A percentile compares a stretch with the other conserved stretches of the same genome.
Conservation (phyloP, 2,888 invertebrate species). For the Drosophila sordidula region DNA sequence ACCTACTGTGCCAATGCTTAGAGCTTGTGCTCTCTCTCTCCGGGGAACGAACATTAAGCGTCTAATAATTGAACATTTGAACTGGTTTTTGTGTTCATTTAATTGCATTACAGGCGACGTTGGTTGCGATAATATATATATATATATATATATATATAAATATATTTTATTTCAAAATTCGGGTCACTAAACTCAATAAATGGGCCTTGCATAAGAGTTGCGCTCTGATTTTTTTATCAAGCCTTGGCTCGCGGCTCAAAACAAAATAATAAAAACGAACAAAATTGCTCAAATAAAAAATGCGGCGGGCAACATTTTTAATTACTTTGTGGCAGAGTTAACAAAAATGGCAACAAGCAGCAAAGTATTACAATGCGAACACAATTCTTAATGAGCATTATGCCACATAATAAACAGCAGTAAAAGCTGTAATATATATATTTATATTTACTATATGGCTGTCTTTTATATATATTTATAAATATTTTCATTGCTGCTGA, state of each 20-base stretch:
- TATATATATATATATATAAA: too few species aligned
- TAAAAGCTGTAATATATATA: conserved; percentile 41
- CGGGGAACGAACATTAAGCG: conserved; percentile 66
- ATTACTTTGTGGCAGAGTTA: conserved; percentile 68
- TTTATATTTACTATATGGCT: conserved; percentile 41
- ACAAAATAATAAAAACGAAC: conserved; percentile 14
- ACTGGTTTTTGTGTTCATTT: conserved; percentile 71
- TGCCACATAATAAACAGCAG: conserved; percentile 59
- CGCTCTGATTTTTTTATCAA: conserved; percentile 32
- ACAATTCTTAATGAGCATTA: conserved; percentile 76
- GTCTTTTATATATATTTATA: conserved; percentile 7
- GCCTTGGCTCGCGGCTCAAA: conserved; percentile 13
- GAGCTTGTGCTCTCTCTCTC: conserved; percentile 18
- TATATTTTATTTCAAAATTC: conserved; percentile 33
- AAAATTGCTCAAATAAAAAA: conserved; percentile 29
- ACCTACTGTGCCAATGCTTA: conserved; percentile 24
- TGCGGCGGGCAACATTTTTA: conserved; percentile 63
- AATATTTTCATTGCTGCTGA: conserved; percentile 42
- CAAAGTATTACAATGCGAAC: conserved; percentile 57
- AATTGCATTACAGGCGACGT: conserved; percentile 60
- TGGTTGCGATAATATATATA: conserved; percentile 38
- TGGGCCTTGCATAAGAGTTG: conserved; percentile 14
- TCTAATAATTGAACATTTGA: conserved; percentile 80
- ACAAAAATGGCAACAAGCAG: conserved; percentile 42
- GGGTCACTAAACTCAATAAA: conserved; percentile 52